These are phyloP conservation scores for Ichneumon xanthorius DNA, from an alignment of 2,888 invertebrate species.

Conservation along the genomic window DNA sequence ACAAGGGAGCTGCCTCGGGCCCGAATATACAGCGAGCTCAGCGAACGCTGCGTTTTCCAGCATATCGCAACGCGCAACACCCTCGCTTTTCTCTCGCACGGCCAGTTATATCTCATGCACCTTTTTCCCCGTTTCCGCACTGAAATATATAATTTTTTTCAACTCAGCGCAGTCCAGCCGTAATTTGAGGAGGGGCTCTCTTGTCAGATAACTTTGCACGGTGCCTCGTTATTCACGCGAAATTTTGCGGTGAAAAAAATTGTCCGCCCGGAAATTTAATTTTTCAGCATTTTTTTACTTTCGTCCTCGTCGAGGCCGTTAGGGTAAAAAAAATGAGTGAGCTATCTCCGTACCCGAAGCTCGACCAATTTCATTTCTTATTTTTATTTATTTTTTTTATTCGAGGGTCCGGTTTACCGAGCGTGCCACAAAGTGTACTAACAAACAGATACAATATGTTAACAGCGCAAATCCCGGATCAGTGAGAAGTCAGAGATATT, in stretches of 20 bases:
- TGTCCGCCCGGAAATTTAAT: neutral
- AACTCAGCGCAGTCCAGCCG: constrained; percentile 25
- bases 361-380: no score
- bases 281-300: constrained; percentile 13
- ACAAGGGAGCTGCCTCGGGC: constrained; percentile 22
- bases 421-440: neutral
- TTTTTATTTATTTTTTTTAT: neutral
- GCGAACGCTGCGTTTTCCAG: constrained; percentile 27
- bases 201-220: constrained; percentile 31
- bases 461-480: constrained; percentile 40
- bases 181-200: constrained; percentile 30
- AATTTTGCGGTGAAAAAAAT: constrained; percentile 27
- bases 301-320: neutral
- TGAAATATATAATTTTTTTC: constrained; percentile 49
- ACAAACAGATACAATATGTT: constrained; percentile 6
- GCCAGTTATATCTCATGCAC: constrained; percentile 27
- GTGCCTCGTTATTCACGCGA: constrained; percentile 24
- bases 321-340: constrained; percentile 5
- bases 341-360: neutral
- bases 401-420: neutral
- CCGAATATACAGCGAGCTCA: constrained; percentile 30
- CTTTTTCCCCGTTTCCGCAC: constrained; percentile 10
- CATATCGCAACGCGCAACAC: constrained; percentile 23
- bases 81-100: constrained; percentile 2
- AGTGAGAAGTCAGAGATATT: constrained; percentile 11